A percentile compares a stretch with the other conserved stretches of the same genome.
These are phyloP conservation scores for Marcusenius ussheri DNA, from an alignment of 2,113 vertebrate genomes.

Conservation along the genomic window DNA sequence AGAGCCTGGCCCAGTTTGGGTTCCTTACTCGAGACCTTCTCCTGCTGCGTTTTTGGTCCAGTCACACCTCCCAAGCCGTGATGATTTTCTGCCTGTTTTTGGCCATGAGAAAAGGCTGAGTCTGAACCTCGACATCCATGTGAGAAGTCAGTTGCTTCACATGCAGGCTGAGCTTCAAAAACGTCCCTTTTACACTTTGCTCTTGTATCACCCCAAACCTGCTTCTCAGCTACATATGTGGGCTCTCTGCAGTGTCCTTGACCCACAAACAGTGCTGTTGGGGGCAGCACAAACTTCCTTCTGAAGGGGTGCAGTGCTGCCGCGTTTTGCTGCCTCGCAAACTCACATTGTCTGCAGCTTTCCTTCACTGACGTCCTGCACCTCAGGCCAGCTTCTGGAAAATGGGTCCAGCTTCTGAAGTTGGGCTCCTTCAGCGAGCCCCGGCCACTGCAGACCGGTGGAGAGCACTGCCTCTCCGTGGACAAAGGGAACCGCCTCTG, in stretches of 20 bases:
- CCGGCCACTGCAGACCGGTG: conserved; percentile 38
- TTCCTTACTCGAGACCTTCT: conserved; percentile 34
- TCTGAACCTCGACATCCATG: conserved; percentile 29
- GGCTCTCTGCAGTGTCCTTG: conserved; percentile 46
- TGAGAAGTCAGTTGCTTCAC: conserved; percentile 4
- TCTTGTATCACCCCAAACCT: conserved; percentile 42
- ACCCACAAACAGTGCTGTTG: conserved; percentile 34
- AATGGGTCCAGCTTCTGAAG: conserved; percentile 41
- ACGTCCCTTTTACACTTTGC: conserved; percentile 39
- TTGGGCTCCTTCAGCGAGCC: conserved; percentile 36
- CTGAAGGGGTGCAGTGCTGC: conserved; percentile 35
- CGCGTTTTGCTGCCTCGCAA: conserved; percentile 35
- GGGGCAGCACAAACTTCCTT: conserved; percentile 44
- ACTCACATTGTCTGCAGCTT: conserved; percentile 37
- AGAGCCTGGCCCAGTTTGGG: conserved; percentile 37
- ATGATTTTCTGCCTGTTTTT: conserved; percentile 37
- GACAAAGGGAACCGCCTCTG: conserved; percentile 47
- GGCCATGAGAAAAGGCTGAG: conserved; percentile 42
- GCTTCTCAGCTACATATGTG: conserved; percentile 43
- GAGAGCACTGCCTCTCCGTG: conserved; percentile 44
- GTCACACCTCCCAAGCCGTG: conserved; percentile 46
- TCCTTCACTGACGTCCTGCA: conserved; percentile 33
- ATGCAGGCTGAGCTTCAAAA: conserved; percentile 41
- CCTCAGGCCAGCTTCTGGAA: conserved; percentile 28
- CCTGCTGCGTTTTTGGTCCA: conserved; percentile 30